Conservation (phyloP, 1,140 invertebrate species). For the Zaprionus ghesquierei region DNA sequence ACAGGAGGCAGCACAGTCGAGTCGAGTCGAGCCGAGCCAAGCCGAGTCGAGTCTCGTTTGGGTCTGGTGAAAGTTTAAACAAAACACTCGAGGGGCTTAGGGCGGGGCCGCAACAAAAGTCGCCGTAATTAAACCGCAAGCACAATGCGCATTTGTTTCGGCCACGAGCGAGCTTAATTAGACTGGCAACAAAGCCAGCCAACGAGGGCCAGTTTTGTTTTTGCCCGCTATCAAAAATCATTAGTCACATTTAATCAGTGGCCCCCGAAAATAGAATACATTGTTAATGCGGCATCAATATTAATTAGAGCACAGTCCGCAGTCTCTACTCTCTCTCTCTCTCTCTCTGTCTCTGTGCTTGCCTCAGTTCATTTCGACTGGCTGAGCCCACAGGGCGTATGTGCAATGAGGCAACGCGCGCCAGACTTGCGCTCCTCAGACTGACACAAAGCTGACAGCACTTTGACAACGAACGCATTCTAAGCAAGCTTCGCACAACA, state of each 20-base stretch:
- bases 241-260: conserved; percentile 71
- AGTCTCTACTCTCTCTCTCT: not conserved
- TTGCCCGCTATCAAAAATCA: conserved; percentile 53
- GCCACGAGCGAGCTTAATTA: conserved; percentile 55
- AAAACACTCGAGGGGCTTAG: conserved; percentile 37
- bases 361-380: not conserved
- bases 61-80: conserved; percentile 51
- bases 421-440: conserved; percentile 9
- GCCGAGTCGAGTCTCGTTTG: not conserved
- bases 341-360: not conserved
- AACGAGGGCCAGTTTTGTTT: conserved; percentile 36
- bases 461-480: conserved; percentile 78
- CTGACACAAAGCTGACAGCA: conserved; percentile 76
- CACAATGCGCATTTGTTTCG: conserved; percentile 66
- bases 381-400: conserved; percentile 36
- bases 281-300: conserved; percentile 77
- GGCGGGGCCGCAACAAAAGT: conserved; percentile 24
- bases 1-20: conserved; percentile 10
- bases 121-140: conserved; percentile 64
- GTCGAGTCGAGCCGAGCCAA: not conserved
- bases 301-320: conserved; percentile 56
- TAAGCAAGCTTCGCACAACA: conserved; percentile 71
- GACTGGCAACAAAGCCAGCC: conserved; percentile 53
- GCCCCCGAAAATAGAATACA: conserved; percentile 46
- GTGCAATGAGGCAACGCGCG: conserved; percentile 42